Evolutionary conservation across 2,113 vertebrate species (phyloP).

Genomic region (Varanus komodoensis): DNA sequence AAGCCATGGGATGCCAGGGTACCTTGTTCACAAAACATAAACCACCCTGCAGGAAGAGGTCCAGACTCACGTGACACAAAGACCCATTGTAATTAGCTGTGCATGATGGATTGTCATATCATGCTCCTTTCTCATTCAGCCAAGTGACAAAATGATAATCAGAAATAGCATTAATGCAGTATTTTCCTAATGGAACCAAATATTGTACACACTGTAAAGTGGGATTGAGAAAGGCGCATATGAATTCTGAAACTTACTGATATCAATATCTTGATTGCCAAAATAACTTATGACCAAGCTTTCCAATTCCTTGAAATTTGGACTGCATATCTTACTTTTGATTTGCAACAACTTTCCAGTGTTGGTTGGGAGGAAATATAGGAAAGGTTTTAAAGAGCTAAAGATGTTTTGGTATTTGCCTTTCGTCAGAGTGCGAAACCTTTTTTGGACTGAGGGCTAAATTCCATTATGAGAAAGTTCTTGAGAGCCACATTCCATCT

Average conservation of each 20-base stretch:
- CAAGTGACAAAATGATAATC: neutral
- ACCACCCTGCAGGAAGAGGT: too few species aligned
- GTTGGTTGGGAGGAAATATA: neutral
- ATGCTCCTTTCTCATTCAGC: neutral
- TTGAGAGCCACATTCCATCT: too few species aligned
- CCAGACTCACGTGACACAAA: too few species aligned
- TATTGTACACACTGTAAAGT: neutral
- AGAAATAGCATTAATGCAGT: neutral
- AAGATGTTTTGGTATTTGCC: neutral
- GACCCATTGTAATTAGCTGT: too few species aligned
- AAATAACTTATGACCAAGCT: neutral
- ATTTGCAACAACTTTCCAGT: neutral
- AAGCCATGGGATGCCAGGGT: too few species aligned
- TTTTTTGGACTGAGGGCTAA: too few species aligned
- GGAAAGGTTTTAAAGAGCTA: neutral
- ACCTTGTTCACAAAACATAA: too few species aligned
- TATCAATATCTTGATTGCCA: neutral
- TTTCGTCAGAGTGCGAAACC: neutral
- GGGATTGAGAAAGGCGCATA: neutral
- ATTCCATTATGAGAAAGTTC: too few species aligned
- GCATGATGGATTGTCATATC: too few species aligned
- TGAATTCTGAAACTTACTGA: neutral
- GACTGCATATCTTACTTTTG: neutral
- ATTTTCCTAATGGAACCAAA: neutral
- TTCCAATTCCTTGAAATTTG: neutral